A percentile compares a stretch with the other conserved stretches of the same genome.
Evolutionary conservation across 2,797 vertebrate genomes (phyloP).

Genomic region (Phoxinus dragarum): DNA sequence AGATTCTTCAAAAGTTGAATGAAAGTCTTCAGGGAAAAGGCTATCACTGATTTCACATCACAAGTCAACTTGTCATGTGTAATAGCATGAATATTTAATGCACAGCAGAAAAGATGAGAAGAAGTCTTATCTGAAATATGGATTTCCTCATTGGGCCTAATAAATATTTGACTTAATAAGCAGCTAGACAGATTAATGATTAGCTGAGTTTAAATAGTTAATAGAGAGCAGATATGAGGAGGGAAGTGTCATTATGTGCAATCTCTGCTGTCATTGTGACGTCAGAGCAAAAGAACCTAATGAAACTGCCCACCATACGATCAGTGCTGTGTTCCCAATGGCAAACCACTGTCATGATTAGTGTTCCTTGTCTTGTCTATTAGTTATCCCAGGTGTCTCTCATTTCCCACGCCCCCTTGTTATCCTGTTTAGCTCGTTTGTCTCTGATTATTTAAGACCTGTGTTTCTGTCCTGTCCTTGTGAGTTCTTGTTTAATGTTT

Average conservation of each 20-base stretch:
- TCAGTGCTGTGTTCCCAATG: constrained; percentile 1
- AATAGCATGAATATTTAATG: constrained; percentile 79
- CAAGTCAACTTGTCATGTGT: constrained; percentile 66
- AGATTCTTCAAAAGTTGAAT: constrained; percentile 69
- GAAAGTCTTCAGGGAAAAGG: constrained; percentile 49
- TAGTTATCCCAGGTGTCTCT: no score
- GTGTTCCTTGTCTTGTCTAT: no score
- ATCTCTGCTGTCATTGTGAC: constrained; percentile 73
- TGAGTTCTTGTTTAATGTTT: no score
- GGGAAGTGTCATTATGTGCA: constrained; percentile 73
- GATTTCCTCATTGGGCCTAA: constrained; percentile 84
- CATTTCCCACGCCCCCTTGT: no score
- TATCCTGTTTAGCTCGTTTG: no score
- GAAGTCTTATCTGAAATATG: constrained; percentile 83
- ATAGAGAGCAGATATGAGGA: constrained; percentile 73
- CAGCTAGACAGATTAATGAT: constrained; percentile 81
- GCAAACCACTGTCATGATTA: no score
- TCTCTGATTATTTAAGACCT: no score
- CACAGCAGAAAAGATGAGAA: constrained; percentile 74
- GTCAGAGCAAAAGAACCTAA: constrained; percentile 57
- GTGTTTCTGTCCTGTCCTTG: no score
- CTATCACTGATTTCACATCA: constrained; percentile 47
- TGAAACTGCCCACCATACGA: constrained; percentile 50
- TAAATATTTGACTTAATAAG: constrained; percentile 85
- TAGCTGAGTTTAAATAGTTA: constrained; percentile 81